These are phyloP conservation scores for Triplophysa rosa DNA, from an alignment of 2,113 vertebrate species.

Conservation along the genomic window DNA sequence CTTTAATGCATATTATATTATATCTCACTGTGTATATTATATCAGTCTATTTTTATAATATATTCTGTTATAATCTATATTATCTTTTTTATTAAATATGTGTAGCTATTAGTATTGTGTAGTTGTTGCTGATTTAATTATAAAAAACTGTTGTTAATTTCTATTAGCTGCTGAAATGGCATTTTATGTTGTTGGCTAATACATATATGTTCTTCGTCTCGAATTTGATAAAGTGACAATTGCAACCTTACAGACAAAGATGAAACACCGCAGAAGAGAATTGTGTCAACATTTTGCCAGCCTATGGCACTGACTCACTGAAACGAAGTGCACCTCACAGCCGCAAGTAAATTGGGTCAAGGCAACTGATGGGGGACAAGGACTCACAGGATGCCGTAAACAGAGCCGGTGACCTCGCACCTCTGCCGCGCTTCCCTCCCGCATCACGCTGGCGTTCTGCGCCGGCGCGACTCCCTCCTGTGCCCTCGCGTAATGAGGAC, in stretches of 20 bases:
- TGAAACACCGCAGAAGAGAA: conserved; percentile 13
- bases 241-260: not conserved
- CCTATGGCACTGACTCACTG: conserved; percentile 6
- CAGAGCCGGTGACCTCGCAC: conserved; percentile 34
- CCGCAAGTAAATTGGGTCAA: conserved; percentile 33
- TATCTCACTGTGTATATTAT: no score
- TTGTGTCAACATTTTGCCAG: conserved; percentile 36
- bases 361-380: conserved; percentile 33
- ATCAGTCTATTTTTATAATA: conserved; percentile 45
- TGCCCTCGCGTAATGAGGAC: conserved; percentile 68
- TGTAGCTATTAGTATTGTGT: no score
- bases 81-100: no score
- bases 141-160: no score
- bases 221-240: not conserved
- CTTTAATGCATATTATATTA: not conserved
- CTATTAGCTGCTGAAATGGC: conserved; percentile 52
- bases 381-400: conserved; percentile 34
- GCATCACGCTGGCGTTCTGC: not conserved
- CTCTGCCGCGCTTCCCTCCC: conserved; percentile 5
- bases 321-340: conserved; percentile 28
- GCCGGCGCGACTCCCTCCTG: conserved; percentile 33
- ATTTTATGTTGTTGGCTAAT: conserved; percentile 58
- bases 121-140: no score
- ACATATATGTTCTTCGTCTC: conserved; percentile 45
- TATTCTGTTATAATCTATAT: not conserved